Conservation (phyloP, 2,888 invertebrate genomes). For the Chironomus riparius region DNA sequence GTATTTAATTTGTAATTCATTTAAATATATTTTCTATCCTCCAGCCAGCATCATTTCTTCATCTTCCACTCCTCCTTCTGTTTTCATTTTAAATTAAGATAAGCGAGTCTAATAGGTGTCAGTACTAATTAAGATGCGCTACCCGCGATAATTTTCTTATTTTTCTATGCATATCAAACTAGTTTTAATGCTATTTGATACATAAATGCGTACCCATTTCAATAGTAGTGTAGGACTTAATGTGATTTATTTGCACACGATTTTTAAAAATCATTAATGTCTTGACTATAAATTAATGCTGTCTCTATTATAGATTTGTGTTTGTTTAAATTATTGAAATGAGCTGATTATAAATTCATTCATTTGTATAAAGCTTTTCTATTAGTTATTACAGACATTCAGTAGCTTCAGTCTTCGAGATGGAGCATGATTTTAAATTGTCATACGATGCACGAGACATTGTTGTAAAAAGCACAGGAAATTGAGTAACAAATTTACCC, state of each 20-base stretch:
- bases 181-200: not conserved
- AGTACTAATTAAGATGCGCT: conserved; percentile 17
- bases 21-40: not conserved
- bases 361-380: too few relatives aligned
- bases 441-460: not conserved
- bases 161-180: not conserved
- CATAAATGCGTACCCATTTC: not conserved
- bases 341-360: too few relatives aligned
- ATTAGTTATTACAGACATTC: not conserved
- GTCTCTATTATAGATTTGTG: too few relatives aligned
- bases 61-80: not conserved
- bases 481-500: not conserved
- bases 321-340: too few relatives aligned
- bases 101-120: conserved; percentile 17
- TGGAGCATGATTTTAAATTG: not conserved
- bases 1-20: not conserved
- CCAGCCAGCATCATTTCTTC: not conserved
- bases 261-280: too few relatives aligned
- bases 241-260: too few relatives aligned
- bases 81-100: not conserved
- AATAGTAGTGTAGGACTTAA: too few relatives aligned
- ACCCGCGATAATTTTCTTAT: not conserved
- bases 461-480: not conserved
- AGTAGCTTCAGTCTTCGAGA: too few relatives aligned
- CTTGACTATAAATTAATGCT: too few relatives aligned